A percentile compares a stretch with the other conserved stretches of the same genome.
These are phyloP conservation scores for Pyrochroa serraticornis DNA, from an alignment of 2,888 invertebrate genomes.

Conservation along the genomic window DNA sequence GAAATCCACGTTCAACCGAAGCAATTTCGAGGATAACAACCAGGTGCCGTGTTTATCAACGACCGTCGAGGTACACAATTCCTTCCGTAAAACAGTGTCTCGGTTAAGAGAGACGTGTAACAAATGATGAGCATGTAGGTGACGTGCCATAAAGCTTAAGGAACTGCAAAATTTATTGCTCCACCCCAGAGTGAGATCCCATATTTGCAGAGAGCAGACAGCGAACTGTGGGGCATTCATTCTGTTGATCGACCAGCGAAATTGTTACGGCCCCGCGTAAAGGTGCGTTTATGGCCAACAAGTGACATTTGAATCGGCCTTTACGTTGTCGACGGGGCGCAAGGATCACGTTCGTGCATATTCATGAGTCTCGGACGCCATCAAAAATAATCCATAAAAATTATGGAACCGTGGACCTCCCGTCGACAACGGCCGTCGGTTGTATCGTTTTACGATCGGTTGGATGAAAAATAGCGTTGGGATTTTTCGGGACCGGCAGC, in stretches of 20 bases:
- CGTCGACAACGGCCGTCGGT: neutral
- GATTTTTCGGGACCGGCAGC: slow-evolving; percentile 23
- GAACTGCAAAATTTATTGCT: slow-evolving; percentile 22
- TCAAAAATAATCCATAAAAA: slow-evolving; percentile 20
- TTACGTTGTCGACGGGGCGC: neutral
- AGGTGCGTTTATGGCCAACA: no score
- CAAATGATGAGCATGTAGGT: slow-evolving; percentile 25
- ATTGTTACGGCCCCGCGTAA: neutral
- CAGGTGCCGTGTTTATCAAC: no score
- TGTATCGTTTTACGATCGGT: slow-evolving; percentile 13
- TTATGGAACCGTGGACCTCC: slow-evolving; percentile 17
- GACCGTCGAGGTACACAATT: no score
- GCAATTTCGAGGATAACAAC: no score
- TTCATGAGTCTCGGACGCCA: neutral
- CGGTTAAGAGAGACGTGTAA: neutral
- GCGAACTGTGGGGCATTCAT: neutral
- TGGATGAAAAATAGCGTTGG: slow-evolving; percentile 9
- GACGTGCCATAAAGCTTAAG: slow-evolving; percentile 35
- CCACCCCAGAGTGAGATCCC: neutral
- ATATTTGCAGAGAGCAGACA: neutral
- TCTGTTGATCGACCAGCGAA: neutral
- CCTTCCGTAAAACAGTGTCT: no score
- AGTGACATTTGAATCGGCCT: neutral
- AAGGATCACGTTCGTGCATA: neutral
- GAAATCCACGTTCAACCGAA: no score